These are phyloP conservation scores for Metridium senile DNA, from an alignment of 92 coral and sea anemone species.

Conservation along the genomic window DNA sequence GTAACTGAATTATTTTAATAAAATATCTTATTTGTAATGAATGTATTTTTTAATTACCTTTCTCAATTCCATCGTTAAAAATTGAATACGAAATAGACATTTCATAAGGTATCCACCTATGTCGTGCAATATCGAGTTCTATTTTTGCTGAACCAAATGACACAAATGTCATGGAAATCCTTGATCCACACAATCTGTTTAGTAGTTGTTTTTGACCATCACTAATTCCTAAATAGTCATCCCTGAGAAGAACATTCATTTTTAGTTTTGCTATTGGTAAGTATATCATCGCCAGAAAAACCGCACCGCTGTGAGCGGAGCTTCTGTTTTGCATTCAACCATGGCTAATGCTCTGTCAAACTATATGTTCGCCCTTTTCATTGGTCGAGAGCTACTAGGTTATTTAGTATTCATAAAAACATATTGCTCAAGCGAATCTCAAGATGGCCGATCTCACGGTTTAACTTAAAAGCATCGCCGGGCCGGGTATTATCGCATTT, in stretches of 20 bases:
- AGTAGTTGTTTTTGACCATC: slow-evolving; percentile 2
- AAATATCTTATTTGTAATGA: no score
- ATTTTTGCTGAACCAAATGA: slow-evolving; percentile 17
- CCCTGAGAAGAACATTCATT: not conserved
- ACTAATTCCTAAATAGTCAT: not conserved
- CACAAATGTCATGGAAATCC: not conserved
- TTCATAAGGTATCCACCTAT: not conserved
- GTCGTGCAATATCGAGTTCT: not conserved
- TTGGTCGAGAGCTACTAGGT: no score
- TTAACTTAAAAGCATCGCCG: no score
- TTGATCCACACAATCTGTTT: slow-evolving; percentile 7
- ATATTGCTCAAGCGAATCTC: no score
- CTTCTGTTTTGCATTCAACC: no score
- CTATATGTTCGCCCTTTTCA: no score
- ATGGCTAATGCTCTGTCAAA: no score
- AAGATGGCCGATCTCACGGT: no score
- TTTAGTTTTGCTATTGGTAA: not conserved
- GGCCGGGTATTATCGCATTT: no score
- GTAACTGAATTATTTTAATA: not conserved
- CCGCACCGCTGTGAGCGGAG: not conserved
- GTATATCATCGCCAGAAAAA: not conserved
- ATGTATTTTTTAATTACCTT: no score
- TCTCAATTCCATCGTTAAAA: not conserved
- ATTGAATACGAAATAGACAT: not conserved
- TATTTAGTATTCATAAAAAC: no score